These are phyloP conservation scores for Saguinus imperator DNA, from an alignment of 2,113 vertebrate species.

Conservation along the genomic window DNA sequence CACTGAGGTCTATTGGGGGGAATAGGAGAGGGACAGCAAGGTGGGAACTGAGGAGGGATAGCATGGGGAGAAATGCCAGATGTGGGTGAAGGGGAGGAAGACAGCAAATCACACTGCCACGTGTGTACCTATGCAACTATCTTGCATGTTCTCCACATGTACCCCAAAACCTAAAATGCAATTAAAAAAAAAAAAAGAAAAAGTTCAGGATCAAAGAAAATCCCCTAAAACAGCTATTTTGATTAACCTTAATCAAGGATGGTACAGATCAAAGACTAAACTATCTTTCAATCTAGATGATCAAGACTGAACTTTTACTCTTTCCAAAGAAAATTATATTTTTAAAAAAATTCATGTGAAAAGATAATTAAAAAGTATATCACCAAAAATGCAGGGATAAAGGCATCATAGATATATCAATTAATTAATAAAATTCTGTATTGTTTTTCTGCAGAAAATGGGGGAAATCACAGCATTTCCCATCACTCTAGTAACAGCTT, in stretches of 20 bases:
- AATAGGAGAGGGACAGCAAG: no score
- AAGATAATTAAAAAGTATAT: background rate
- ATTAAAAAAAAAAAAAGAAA: background rate
- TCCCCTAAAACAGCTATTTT: background rate
- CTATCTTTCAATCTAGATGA: background rate
- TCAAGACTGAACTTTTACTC: background rate
- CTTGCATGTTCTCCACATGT: no score
- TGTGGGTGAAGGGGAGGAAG: no score
- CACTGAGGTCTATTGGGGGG: no score
- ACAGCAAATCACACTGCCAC: no score
- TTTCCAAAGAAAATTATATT: background rate
- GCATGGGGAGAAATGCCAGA: no score
- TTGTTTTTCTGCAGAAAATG: background rate
- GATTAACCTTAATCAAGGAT: background rate
- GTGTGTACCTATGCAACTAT: no score
- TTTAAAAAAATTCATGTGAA: background rate
- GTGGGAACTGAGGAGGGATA: no score
- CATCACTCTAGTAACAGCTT: background rate
- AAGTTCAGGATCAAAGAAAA: background rate
- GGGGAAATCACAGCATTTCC: background rate
- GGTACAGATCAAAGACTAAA: background rate
- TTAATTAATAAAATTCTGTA: background rate
- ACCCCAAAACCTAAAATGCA: no score
- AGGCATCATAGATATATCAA: background rate
- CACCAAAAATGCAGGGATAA: background rate